phyloP scores from a whole-genome alignment of 2,888 invertebrate species.

The Cerceris ruficornis region DNA sequence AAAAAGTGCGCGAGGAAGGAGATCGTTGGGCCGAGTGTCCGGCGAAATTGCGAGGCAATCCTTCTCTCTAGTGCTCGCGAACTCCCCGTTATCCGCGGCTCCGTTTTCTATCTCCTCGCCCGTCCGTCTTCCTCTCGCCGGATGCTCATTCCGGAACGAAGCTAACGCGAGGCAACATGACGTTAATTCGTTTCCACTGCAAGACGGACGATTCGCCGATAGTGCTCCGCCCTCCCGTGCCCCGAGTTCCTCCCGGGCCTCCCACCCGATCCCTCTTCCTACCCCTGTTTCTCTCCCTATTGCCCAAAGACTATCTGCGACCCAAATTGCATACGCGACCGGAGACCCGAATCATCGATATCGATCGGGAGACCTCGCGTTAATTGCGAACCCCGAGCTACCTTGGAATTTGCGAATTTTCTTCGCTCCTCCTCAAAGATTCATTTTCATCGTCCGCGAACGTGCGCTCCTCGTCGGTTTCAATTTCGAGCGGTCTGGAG shows the following conservation, averaged over 20 bases:
- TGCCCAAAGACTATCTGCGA: constrained; percentile 41
- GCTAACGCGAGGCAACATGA: constrained; percentile 55
- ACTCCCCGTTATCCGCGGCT: too few species aligned
- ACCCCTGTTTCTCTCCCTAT: constrained; percentile 1
- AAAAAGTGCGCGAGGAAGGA: not conserved
- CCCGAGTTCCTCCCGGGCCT: too few species aligned
- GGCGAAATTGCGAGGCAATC: not conserved
- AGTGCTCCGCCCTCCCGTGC: constrained; percentile 36
- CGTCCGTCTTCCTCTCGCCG: constrained; percentile 9
- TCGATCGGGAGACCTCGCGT: constrained; percentile 38
- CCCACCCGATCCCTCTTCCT: too few species aligned
- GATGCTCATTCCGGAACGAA: constrained; percentile 22
- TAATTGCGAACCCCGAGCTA: constrained; percentile 25
- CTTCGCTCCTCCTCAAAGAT: too few species aligned
- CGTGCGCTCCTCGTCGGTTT: too few species aligned
- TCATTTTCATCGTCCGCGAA: too few species aligned
- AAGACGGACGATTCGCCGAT: constrained; percentile 64
- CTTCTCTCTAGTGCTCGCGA: too few species aligned
- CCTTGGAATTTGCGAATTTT: too few species aligned
- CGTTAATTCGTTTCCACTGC: constrained; percentile 64
- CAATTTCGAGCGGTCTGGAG: too few species aligned
- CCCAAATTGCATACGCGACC: constrained; percentile 49
- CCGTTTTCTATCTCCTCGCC: constrained; percentile 1
- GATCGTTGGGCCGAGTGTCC: not conserved
- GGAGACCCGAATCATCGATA: constrained; percentile 27